Evolutionary conservation across 2,113 vertebrate species (phyloP).

Genomic region (Siphamia tubifer): DNA sequence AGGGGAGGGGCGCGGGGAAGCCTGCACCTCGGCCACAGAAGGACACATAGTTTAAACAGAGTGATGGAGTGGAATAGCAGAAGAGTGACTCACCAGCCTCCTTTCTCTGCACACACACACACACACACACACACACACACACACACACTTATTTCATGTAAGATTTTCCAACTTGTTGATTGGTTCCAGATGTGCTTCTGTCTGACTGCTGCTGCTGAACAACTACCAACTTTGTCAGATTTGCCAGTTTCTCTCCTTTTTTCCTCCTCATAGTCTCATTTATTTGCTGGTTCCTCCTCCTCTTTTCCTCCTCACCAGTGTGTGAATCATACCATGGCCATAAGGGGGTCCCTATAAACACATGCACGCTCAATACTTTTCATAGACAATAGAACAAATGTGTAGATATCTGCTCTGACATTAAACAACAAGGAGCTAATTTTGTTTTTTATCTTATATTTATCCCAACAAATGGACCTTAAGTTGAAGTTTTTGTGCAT

Average conservation of each 20-base stretch:
- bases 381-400: too few relatives aligned
- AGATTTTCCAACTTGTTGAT: slow-evolving; percentile 71
- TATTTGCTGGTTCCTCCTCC: slow-evolving; percentile 18
- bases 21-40: slow-evolving; percentile 45
- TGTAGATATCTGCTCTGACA: too few relatives aligned
- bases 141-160: slow-evolving; percentile 45
- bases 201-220: slow-evolving; percentile 56
- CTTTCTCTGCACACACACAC: not conserved
- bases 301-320: slow-evolving; percentile 41
- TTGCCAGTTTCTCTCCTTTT: slow-evolving; percentile 49
- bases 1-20: slow-evolving; percentile 48
- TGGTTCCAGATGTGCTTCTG: slow-evolving; percentile 68
- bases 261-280: slow-evolving; percentile 18
- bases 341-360: too few relatives aligned
- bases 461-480: too few relatives aligned
- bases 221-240: slow-evolving; percentile 67
- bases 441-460: too few relatives aligned
- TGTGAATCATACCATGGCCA: too few relatives aligned
- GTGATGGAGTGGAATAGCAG: slow-evolving; percentile 74
- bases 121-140: not conserved
- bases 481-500: too few relatives aligned
- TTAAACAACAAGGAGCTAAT: too few relatives aligned
- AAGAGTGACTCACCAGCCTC: slow-evolving; percentile 72
- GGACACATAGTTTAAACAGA: slow-evolving; percentile 65
- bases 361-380: too few relatives aligned